Evolutionary conservation across 2,888 invertebrate genomes (phyloP), one percentile per base, ranked within the genome.

Genomic region (Trichacis sp.): DNA sequence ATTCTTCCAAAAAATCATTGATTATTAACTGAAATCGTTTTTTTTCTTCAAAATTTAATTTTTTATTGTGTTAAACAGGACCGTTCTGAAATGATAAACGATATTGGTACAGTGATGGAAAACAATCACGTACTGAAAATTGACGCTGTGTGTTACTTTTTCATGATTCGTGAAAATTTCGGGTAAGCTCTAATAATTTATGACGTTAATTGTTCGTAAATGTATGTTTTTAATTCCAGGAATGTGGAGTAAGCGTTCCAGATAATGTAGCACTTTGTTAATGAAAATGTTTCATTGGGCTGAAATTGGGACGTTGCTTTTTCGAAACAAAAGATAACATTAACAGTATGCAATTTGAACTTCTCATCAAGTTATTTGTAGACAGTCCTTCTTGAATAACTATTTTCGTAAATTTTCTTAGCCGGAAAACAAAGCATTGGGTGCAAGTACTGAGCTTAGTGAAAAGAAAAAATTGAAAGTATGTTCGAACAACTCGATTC

Each of bases 61-160:
- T 64, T 78, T 74, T 70, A 78, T 75, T 72, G 85, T 73, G 73
- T 82, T 72, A 75, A 80, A 77, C 70, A 79, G 76, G 73, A 77
- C 64, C 66, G 66, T 11, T 66, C 75, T 4, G 78, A 77, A 14
- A 80, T 85, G 80, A 73, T 85, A 18, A 73, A 79, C 2, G 86
- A 86, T 73, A 76, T 85, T 52, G 57, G 68, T 24, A 75, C 73
- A 40, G 59, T 82, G 19, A 80, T 81, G 9, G 80, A 75, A 71
- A 73, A 73, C 15, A 73, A 80, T 67, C 53, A 45, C 11, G 56
- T 52, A 20, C 73, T 80, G 48, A 78, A 71, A 69, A 73, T 72
- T 33, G 70, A 71, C 49, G 81, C 80, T 17, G 18, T 61, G 1
- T 45, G 1, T 18, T 42, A 20, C 9, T 61, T 61, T 38, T 33